Evolutionary conservation across 2,113 vertebrate species (phyloP), one percentile per base, ranked within the genome.

Genomic region (Paratilapia polleni): DNA sequence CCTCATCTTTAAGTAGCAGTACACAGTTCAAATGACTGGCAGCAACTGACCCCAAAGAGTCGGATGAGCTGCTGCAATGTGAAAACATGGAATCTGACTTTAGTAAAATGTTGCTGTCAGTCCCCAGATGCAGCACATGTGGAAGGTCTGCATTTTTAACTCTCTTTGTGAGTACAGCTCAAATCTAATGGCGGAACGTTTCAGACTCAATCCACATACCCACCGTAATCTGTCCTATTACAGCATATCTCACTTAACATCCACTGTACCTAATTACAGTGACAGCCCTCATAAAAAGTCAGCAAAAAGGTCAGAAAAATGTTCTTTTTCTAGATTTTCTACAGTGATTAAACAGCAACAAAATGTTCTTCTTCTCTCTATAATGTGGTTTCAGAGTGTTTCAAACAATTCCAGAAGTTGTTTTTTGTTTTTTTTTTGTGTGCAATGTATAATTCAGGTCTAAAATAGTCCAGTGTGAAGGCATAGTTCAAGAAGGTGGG

Each of bases 1-100:
- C 89, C 78, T 80, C 73, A 4, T 70, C 56, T 61, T 88, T 64
- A 41, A 84, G 47, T 20, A 49, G 83, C 77, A 58, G 41, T 5
- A 3, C 15, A 49, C 14, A 15, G 11, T 26, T 68, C 2, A 34
- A 12, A 20, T 49, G 31, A 77, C 12, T 20, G 22, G 38, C 70
- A 78, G 24, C 54, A 5, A 56, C 11, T 43, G n/a, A 77, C 22
- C 41, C 64, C 24, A 20, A 28, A 70, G 41, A 70, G 41, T 0
- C 6, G 10, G 47, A 70, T 49, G 14, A 47, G 8, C 22, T 5
- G 0, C 14, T 34, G 12, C 38, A 56, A 59, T 3, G 47, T n/a
- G 8, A 56, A 22, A 14, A 19, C 36, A 12, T 52, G n/a, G 4
- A 49, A 17, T 38, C 6, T 31, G 36, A 43, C 22, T 41, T 28